Evolutionary conservation across 2,888 invertebrate genomes (phyloP).

Genomic region (Metalampra italica): DNA sequence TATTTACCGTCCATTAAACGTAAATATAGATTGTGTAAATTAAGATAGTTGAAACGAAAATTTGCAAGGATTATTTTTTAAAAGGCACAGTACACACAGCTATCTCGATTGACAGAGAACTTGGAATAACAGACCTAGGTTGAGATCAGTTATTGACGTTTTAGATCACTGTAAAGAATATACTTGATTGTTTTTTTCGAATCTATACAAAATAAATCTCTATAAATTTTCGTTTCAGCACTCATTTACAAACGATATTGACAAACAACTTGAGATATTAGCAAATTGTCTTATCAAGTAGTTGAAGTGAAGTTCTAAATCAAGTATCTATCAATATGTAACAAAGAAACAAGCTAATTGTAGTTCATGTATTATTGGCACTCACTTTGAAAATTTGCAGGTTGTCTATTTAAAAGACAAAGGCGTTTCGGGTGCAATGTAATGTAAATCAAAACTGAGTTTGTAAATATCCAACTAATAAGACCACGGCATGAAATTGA

Average conservation of each 20-base stretch:
- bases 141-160: neutral
- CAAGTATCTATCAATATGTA: neutral
- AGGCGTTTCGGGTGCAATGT: too few relatives aligned
- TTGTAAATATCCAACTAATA: too few relatives aligned
- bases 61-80: neutral
- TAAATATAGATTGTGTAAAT: slow-evolving; percentile 13
- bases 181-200: too few relatives aligned
- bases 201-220: too few relatives aligned
- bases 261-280: neutral
- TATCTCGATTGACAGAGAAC: too few relatives aligned
- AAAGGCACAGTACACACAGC: too few relatives aligned
- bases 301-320: slow-evolving; percentile 2
- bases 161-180: too few relatives aligned
- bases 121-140: neutral
- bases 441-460: too few relatives aligned
- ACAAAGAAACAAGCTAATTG: neutral
- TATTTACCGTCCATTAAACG: slow-evolving; percentile 18
- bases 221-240: neutral
- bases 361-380: neutral
- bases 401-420: too few relatives aligned
- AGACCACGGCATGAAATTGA: too few relatives aligned
- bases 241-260: neutral
- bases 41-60: slow-evolving; percentile 6
- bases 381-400: neutral
- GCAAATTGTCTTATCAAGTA: slow-evolving; percentile 3